Base-by-base conservation (phyloP, 64 coral and sea anemone species). In the Acropora yongei region DNA sequence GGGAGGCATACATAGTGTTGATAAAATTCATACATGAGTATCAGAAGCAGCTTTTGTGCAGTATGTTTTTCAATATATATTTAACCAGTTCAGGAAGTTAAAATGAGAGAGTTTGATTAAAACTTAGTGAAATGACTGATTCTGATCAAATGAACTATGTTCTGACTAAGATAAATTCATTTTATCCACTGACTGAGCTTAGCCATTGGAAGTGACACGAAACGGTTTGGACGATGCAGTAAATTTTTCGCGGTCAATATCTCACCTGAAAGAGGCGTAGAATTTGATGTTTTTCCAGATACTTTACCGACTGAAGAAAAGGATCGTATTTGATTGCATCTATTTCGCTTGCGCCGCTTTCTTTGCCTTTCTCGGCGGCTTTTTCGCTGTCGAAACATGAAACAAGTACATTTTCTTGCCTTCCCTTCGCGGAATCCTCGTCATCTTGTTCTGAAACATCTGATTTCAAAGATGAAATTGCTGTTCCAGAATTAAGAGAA, bases 231-330 rank as follows among this genome's bases (percentile, higher is more conserved):
- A 48, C 30, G 13, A 47, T 2, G 18, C 17, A 18, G 44, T 1
- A 68, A 80, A 90, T 71, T 71, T 80, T 18, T 51, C 30, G 5
- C 13, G 9, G 1, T 3, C 5, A 53, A 86, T 57, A 9, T 12
- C 68, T 82, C 80, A 97, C 95, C 95, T 97, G 95, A 83, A 97
- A 97, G 3, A 97, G 82, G 40, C 95, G 87, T 8, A 97, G 66
- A 68, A 97, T 88, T 44, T 91, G 84, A 48, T 94, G 75, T 44
- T 91, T 93, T 69, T 97, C 95, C 12, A 97, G 77, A 88, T 97
- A 97, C 49, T 90, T 91, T 13, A 97, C 92, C 51, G 95, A 93
- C 74, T 78, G 84, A 16, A 87, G 8, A 40, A 93, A 93, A 7
- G 91, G 91, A 78, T 77, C 83, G 16, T 71, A 57, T 44, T 80